phyloP scores from a whole-genome alignment of 1,140 invertebrate genomes.

The Pachyrhynchus sulphureomaculatus region DNA sequence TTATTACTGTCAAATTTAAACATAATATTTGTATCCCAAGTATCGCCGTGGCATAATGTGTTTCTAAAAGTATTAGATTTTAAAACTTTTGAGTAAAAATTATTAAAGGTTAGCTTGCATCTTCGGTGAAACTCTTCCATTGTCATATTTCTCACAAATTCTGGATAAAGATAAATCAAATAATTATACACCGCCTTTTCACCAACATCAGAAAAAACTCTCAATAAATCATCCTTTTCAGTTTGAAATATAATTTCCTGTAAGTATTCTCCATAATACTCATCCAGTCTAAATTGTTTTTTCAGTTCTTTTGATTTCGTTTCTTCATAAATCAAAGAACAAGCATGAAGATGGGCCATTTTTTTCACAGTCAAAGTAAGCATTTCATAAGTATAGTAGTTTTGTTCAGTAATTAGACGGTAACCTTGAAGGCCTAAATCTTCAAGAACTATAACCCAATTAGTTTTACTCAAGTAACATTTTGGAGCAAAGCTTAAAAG shows the following conservation, averaged over 20 bases:
- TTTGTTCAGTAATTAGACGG: constrained; percentile 31
- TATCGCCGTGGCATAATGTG: constrained; percentile 52
- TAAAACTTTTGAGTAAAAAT: constrained; percentile 26
- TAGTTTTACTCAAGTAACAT: constrained; percentile 32
- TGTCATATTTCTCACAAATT: not conserved
- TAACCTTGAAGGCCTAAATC: constrained; percentile 40
- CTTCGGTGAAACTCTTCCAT: constrained; percentile 15
- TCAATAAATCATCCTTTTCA: not conserved
- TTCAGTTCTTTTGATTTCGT: constrained; percentile 29
- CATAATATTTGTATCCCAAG: constrained; percentile 54
- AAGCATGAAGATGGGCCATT: constrained; percentile 49
- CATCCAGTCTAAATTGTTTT: constrained; percentile 22
- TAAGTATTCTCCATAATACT: constrained; percentile 29
- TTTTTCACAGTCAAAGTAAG: constrained; percentile 40
- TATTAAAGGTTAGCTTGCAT: not conserved
- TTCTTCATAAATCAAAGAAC: constrained; percentile 47
- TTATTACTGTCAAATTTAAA: constrained; percentile 47
- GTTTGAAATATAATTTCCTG: constrained; percentile 29
- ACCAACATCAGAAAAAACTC: not conserved
- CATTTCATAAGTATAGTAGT: constrained; percentile 38
- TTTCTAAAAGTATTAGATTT: constrained; percentile 39
- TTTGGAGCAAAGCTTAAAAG: constrained; percentile 32
- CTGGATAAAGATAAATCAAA: not conserved
- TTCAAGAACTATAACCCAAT: constrained; percentile 36
- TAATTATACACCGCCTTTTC: not conserved